Evolutionary conservation across 2,797 vertebrate genomes (phyloP).

Genomic region (Centropyge bicolor): DNA sequence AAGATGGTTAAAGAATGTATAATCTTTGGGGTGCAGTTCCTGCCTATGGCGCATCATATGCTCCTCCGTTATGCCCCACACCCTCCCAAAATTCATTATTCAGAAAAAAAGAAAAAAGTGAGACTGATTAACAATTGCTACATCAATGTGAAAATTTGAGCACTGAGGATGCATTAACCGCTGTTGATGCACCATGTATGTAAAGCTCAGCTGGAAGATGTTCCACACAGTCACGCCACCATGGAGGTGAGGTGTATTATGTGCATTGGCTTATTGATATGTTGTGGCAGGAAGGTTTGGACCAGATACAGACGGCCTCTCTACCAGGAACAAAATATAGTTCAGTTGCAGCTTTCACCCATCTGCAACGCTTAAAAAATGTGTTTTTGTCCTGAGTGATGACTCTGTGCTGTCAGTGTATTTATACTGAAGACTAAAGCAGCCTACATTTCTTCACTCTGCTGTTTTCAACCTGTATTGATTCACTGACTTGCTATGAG

Average conservation of each 20-base stretch:
- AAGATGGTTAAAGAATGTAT: conserved; percentile 23
- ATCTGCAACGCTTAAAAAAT: background rate
- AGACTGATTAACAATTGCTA: background rate
- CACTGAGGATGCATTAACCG: background rate
- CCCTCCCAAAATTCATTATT: background rate
- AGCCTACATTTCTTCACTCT: no score
- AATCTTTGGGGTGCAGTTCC: background rate
- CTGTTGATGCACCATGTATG: background rate
- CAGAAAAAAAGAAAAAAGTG: background rate
- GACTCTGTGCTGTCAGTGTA: background rate
- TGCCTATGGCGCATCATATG: background rate
- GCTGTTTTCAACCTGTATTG: no score
- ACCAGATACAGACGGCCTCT: background rate
- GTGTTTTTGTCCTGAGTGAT: background rate
- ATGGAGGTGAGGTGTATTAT: no score
- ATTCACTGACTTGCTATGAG: no score
- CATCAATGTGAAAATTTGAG: background rate
- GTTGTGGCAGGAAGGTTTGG: background rate
- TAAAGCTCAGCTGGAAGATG: background rate
- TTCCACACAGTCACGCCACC: background rate
- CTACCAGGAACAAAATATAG: background rate
- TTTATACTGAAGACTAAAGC: no score
- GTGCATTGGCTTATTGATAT: background rate
- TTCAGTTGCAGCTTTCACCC: background rate
- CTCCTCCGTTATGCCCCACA: background rate